Conservation (phyloP, 2,888 invertebrate species). For the Dryomyza anilis region DNA sequence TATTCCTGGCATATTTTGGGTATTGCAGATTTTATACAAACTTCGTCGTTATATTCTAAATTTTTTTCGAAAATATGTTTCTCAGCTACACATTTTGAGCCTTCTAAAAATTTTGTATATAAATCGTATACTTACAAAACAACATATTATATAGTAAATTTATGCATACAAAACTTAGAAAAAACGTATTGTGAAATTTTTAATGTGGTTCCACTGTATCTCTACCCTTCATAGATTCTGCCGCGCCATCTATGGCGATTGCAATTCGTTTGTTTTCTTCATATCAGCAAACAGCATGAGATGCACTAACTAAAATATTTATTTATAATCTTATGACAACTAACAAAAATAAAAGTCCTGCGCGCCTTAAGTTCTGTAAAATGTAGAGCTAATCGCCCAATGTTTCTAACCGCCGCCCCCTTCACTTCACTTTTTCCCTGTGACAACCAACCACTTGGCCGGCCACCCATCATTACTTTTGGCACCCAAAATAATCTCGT, state of each 20-base stretch:
- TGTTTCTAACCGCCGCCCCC: slow-evolving; percentile 11
- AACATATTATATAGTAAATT: too few relatives aligned
- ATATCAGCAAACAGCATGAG: slow-evolving; percentile 27
- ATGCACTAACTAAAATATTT: too few relatives aligned
- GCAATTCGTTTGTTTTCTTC: slow-evolving; percentile 23
- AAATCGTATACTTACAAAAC: too few relatives aligned
- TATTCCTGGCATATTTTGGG: too few relatives aligned
- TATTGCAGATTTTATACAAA: too few relatives aligned
- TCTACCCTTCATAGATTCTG: slow-evolving; percentile 11
- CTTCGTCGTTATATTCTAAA: too few relatives aligned
- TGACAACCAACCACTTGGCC: too few relatives aligned
- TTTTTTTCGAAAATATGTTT: too few relatives aligned
- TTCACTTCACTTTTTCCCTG: slow-evolving; percentile 29
- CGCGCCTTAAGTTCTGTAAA: slow-evolving; percentile 34
- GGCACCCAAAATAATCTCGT: slow-evolving; percentile 34
- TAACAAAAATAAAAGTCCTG: slow-evolving; percentile 40
- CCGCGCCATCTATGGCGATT: slow-evolving; percentile 53
- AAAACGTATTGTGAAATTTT: too few relatives aligned
- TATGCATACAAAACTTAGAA: too few relatives aligned
- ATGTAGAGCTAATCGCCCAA: slow-evolving; percentile 14
- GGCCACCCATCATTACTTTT: slow-evolving; percentile 35
- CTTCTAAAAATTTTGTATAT: too few relatives aligned
- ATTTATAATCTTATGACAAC: slow-evolving; percentile 34
- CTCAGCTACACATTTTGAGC: too few relatives aligned
- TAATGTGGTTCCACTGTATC: slow-evolving; percentile 10